Percentiles rank a stretch among this genome's conserved stretches.
phyloP scores from a whole-genome alignment of 2,797 vertebrate genomes.

The Serranus cabrilla region DNA sequence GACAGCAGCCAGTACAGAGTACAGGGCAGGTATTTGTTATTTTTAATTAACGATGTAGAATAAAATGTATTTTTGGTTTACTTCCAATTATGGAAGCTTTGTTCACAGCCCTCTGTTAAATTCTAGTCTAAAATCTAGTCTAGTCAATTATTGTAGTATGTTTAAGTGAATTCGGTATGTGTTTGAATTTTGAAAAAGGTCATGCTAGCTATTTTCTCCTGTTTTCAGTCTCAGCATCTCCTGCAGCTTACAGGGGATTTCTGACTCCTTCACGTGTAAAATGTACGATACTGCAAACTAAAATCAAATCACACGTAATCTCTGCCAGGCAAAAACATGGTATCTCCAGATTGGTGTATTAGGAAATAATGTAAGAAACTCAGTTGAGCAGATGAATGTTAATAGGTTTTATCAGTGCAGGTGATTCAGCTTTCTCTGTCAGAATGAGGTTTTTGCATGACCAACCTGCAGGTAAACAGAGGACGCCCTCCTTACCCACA shows the following conservation, averaged over 20 bases:
- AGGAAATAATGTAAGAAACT: not conserved
- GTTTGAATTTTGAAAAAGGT: too few relatives aligned
- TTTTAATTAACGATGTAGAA: too few relatives aligned
- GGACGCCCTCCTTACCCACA: not conserved
- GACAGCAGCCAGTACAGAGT: too few relatives aligned
- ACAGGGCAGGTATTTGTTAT: too few relatives aligned
- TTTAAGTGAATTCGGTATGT: too few relatives aligned
- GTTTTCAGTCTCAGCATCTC: not conserved
- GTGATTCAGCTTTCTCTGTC: not conserved
- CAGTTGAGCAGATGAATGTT: not conserved
- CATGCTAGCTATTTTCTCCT: too few relatives aligned
- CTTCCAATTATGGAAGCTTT: too few relatives aligned
- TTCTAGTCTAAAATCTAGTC: too few relatives aligned
- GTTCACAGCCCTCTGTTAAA: too few relatives aligned
- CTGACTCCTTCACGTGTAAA: not conserved
- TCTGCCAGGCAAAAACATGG: not conserved
- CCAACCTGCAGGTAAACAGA: constrained; percentile 2
- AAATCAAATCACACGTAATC: not conserved
- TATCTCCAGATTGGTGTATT: not conserved
- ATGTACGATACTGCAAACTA: not conserved
- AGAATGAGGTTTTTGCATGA: not conserved
- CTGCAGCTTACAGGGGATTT: not conserved
- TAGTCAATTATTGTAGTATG: too few relatives aligned
- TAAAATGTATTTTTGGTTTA: too few relatives aligned
- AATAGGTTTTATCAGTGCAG: not conserved